A percentile compares a stretch with the other conserved stretches of the same genome.
Evolutionary conservation across 2,113 vertebrate species (phyloP).

Genomic region (Propithecus coquereli): DNA sequence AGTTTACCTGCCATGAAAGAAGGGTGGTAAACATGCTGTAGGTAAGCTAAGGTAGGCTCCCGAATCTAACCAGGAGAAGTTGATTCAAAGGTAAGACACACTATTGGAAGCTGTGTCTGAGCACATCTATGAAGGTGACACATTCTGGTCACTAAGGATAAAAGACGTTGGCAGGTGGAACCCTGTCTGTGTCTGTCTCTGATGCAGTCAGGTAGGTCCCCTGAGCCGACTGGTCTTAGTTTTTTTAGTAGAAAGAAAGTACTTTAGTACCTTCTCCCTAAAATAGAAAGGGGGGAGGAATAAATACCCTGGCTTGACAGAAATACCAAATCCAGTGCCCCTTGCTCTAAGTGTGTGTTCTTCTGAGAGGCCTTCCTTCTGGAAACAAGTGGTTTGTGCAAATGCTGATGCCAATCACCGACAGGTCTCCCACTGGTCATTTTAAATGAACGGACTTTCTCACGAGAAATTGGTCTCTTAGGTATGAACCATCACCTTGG

Average conservation of each 20-base stretch:
- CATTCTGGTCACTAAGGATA: neutral
- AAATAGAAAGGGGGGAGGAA: neutral
- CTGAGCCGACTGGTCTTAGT: neutral
- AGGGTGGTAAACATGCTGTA: fast-evolving
- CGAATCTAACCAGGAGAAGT: neutral
- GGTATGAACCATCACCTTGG: neutral
- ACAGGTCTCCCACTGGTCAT: fast-evolving
- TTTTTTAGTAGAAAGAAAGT: neutral
- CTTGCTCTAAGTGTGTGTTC: neutral
- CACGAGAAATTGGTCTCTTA: neutral
- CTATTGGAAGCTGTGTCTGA: fast-evolving
- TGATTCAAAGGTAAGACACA: too few species aligned
- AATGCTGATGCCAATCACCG: neutral
- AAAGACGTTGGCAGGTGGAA: neutral
- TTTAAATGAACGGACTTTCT: neutral
- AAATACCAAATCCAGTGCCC: fast-evolving
- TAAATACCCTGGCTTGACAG: neutral
- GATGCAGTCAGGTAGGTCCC: neutral
- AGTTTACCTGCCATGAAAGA: neutral
- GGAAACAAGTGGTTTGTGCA: neutral
- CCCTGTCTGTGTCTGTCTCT: neutral
- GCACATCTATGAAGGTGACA: neutral
- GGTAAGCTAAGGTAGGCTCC: neutral
- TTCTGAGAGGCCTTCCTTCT: neutral
- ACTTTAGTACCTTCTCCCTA: neutral